Percentiles rank a stretch among this genome's conserved stretches.
Evolutionary conservation across 2,113 vertebrate genomes (phyloP).

Genomic region (Tricholaema leucomelas): DNA sequence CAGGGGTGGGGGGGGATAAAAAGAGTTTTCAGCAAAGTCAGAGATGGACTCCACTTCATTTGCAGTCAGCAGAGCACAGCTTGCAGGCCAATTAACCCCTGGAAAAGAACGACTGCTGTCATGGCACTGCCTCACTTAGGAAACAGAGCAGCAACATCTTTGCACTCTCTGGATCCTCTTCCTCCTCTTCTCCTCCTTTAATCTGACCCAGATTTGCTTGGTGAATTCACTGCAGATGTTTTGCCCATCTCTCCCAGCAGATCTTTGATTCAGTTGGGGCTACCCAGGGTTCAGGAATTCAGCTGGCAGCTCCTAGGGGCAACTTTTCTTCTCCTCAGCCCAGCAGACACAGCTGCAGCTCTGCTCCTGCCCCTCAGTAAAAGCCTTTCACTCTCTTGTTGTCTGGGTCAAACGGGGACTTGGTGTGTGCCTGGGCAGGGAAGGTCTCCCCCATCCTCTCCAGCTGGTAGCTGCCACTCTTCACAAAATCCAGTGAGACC

Average conservation of each 20-base stretch:
- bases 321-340: neutral
- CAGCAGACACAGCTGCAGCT: accelerated
- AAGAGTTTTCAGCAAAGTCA: neutral
- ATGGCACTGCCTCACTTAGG: neutral
- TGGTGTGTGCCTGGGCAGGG: constrained; percentile 86
- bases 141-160: neutral
- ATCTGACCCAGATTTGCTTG: neutral
- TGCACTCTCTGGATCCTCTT: neutral
- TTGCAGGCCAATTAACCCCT: constrained; percentile 19
- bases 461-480: constrained; percentile 84
- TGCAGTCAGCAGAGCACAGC: neutral
- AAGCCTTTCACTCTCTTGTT: constrained; percentile 91
- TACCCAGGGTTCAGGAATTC: accelerated
- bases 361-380: constrained; percentile 68
- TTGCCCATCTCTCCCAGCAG: neutral
- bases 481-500: constrained; percentile 89
- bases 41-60: neutral
- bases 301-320: neutral
- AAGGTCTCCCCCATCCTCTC: constrained; percentile 90
- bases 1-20: neutral
- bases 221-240: accelerated
- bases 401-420: constrained; percentile 90
- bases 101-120: neutral
- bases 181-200: neutral
- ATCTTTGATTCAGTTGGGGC: neutral